Percentiles rank a stretch among this genome's conserved stretches.
phyloP scores from a whole-genome alignment of 92 coral and sea anemone species.

The Zoanthus gigantus region DNA sequence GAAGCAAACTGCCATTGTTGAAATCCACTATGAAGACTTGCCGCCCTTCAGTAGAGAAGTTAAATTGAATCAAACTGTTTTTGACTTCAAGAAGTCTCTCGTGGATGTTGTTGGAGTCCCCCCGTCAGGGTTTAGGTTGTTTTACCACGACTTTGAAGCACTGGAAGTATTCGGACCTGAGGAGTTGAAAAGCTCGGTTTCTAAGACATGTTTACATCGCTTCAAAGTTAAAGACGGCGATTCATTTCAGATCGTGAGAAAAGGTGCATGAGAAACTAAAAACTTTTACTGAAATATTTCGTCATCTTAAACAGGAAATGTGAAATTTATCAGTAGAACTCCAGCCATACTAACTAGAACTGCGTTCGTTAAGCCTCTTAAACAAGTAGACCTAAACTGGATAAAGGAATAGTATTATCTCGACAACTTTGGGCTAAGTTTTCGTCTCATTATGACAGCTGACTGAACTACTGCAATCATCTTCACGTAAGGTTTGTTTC shows the following conservation, averaged over 20 bases:
- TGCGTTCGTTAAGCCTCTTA: no score
- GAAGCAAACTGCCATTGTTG: conserved; percentile 73
- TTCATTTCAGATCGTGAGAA: conserved; percentile 74
- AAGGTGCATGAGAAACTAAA: neutral
- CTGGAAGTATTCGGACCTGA: conserved; percentile 57
- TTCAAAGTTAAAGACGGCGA: conserved; percentile 87
- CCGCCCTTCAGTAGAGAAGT: conserved; percentile 70
- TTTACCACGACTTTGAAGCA: conserved; percentile 61
- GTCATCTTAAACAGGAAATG: no score
- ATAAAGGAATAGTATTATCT: no score
- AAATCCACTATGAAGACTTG: conserved; percentile 74
- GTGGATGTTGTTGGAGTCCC: conserved; percentile 79
- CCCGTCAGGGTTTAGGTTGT: conserved; percentile 63
- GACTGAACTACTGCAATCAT: no score
- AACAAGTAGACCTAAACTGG: no score
- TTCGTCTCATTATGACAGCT: no score
- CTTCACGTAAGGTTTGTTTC: no score
- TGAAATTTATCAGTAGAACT: no score
- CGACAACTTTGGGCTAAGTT: no score
- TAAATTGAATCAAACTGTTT: conserved; percentile 73
- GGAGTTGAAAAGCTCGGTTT: conserved; percentile 62
- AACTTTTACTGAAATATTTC: no score
- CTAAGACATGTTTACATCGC: conserved; percentile 56
- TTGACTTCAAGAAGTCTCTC: conserved; percentile 80
- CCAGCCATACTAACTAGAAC: no score